Evolutionary conservation across 2,113 vertebrate genomes (phyloP), one percentile per base, ranked within the genome.

Genomic region (Poeciliopsis turrubarensis): DNA sequence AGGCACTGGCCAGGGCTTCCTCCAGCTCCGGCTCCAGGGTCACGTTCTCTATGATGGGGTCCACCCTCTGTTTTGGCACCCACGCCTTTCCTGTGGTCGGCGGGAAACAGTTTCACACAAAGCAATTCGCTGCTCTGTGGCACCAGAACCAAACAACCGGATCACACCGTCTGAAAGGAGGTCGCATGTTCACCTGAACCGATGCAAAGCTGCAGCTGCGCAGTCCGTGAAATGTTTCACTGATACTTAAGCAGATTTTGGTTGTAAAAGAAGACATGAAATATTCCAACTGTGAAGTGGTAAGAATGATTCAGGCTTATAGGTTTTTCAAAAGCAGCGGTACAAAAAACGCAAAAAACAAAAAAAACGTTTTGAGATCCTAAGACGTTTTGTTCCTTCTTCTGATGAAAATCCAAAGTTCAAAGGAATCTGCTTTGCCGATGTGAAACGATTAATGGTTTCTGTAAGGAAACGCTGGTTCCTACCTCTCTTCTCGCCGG

Each of bases 11-110:
- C 65, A 99, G 91, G 14, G 98, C 98, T 90, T 99, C 98, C 86
- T 99, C 98, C 74, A 99, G 93, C 91, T 99, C 97, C 0, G 98
- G 98, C 89, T 99, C 98, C 81, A 99, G 92, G 0, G 96, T 98
- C 75, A 99, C 97, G 19, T 87, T 97, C 91, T 99, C 98, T 83
- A 98, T 93, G 83, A 97, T 96, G 0, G 97, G 96, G 86, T 97
- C 96, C 72, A 96, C 94, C 0, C 90, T 95, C 89, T 96, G 97
- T 87, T 99, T 99, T 39, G 98, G 97, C 30, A 98, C 95, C 90
- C 92, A 99, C 37, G 94, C 94, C 86, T 99, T 99, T 12, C 98
- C 98, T 99, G 61, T 1, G 94, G 91, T n/a, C 51, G 7, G 0
- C 74, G 13, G 0, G 5, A 1, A 62, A 10, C 19, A 5, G 57